These are phyloP conservation scores for Heliornis fulica DNA, from an alignment of 2,113 vertebrate species.

Conservation along the genomic window DNA sequence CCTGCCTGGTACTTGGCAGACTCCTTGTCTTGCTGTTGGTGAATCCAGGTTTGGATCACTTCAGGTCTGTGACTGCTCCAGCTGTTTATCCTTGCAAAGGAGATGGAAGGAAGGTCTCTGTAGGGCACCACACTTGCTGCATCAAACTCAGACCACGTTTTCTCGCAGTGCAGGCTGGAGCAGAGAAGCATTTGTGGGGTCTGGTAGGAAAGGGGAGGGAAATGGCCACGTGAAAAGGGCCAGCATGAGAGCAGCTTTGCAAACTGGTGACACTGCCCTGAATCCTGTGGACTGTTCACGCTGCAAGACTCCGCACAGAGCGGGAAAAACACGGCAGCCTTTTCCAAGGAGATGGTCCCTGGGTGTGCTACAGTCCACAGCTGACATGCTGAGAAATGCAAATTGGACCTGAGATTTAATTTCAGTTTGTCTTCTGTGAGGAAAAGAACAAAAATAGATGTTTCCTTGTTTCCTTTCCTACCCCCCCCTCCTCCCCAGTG, in stretches of 20 bases:
- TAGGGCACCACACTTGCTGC: background rate
- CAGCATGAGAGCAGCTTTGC: background rate
- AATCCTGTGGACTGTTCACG: background rate
- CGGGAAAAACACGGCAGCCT: background rate
- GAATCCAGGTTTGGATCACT: background rate
- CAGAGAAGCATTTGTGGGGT: background rate
- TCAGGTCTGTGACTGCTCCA: background rate
- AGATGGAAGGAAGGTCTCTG: background rate
- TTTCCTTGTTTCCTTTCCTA: background rate
- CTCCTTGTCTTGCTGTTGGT: background rate
- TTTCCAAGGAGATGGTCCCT: background rate
- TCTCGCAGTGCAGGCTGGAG: background rate
- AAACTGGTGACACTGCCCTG: background rate
- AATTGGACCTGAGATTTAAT: conserved; percentile 36
- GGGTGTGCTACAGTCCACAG: background rate
- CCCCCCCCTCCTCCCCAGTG: background rate
- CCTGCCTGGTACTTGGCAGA: background rate
- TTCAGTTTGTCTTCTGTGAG: conserved; percentile 22
- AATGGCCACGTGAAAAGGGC: background rate
- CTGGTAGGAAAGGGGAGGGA: background rate
- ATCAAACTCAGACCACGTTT: background rate
- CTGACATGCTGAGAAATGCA: background rate
- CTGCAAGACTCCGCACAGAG: background rate
- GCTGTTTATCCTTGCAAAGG: background rate
- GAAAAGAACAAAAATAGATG: conserved; percentile 13